These are phyloP conservation scores for Poecilus cupreus DNA, from an alignment of 2,888 invertebrate genomes.

Conservation along the genomic window DNA sequence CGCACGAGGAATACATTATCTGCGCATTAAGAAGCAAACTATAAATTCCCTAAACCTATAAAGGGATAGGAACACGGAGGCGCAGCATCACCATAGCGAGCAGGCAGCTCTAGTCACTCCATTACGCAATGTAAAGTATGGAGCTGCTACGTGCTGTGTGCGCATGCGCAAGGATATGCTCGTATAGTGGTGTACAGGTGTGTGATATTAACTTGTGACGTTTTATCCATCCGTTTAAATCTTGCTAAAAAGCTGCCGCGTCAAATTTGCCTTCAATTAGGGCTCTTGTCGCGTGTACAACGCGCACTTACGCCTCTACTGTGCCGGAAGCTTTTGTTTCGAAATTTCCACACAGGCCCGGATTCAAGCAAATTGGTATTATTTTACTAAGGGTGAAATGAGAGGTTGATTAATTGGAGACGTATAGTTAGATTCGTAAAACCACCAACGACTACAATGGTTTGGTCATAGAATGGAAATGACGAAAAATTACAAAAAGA, in stretches of 20 bases:
- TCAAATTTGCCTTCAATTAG: constrained; percentile 22
- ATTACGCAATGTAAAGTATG: neutral
- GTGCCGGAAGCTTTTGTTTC: neutral
- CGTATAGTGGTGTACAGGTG: neutral
- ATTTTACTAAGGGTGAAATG: no score
- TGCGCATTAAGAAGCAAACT: constrained; percentile 7
- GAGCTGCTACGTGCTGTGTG: neutral
- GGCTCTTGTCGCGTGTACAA: neutral
- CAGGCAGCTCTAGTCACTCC: neutral
- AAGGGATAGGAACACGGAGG: neutral
- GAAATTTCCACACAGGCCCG: neutral
- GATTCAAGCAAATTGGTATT: no score
- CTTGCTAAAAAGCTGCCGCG: constrained; percentile 1
- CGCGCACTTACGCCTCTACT: neutral
- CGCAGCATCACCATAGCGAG: neutral
- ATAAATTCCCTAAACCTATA: constrained; percentile 33
- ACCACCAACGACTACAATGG: no score
- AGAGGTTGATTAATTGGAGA: no score
- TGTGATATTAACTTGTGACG: constrained; percentile 12
- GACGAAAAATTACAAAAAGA: no score
- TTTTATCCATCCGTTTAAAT: constrained; percentile 14
- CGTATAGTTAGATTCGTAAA: no score
- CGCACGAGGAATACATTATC: constrained; percentile 40
- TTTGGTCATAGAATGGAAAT: no score
- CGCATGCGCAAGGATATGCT: neutral